Evolutionary conservation across 1,140 invertebrate genomes (phyloP), one percentile per base, ranked within the genome.

Genomic region (Aphaenogaster ashmeadi): DNA sequence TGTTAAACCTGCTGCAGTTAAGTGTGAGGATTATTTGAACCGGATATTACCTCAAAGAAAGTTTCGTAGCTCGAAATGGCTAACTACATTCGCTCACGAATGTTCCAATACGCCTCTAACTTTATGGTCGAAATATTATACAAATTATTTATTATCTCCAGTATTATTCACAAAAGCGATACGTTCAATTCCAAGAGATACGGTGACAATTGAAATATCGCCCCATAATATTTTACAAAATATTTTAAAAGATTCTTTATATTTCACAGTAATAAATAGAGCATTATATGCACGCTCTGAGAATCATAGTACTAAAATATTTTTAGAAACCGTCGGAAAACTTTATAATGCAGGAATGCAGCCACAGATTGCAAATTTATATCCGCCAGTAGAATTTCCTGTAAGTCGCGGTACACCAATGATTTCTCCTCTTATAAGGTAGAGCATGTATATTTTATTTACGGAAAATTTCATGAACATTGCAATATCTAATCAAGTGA

Each of bases 121-220:
- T 60, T 60, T 60, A 1, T 99, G 98, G 0, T 97, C 98, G 9
- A 98, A 98, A 91, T 99, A 99, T 94, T 98, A 98, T 92, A 98
- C 98, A 1, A 99, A 99, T 94, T 99, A 99, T 94, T 95, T 99
- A 13, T 94, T 98, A 62, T 97, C 95, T 89, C 97, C 98, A 41
- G 98, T 99, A 0, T 95, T 98, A 2, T 99, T 99, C 92, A 97
- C 98, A 92, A 98, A 99, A 94, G 97, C 97, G 1, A 95, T 98
- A 4, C 95, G 96, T 13, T 95, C 97, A 62, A 97, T 99, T 58
- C 98, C 98, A 0, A 95, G 96, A 74, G 97, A 98, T 94, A 97
- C 98, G 0, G 95, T 99, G 69, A 97, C 97, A 0, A 97, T 98
- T 92, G 97, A 98, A 94, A 97, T 99, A 38, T 98, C 98, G 0